These are phyloP conservation scores for Batillaria attramentaria DNA, from an alignment of 1,140 invertebrate genomes.

Conservation along the genomic window DNA sequence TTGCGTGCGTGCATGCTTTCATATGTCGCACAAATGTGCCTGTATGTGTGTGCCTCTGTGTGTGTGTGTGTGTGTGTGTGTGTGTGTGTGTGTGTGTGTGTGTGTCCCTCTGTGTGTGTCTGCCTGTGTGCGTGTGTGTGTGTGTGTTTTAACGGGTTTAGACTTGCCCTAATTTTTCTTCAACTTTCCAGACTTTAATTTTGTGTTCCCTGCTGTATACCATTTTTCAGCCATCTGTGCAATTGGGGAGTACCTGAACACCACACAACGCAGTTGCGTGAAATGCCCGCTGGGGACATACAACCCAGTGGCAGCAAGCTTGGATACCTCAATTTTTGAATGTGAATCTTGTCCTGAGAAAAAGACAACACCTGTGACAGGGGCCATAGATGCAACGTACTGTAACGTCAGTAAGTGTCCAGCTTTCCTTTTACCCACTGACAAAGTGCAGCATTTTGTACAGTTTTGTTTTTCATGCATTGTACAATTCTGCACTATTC, in stretches of 20 bases:
- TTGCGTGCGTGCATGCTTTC: too few relatives aligned
- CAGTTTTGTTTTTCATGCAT: too few relatives aligned
- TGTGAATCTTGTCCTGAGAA: not conserved
- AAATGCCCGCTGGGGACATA: slow-evolving; percentile 9
- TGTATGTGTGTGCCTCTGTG: too few relatives aligned
- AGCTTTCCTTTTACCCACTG: too few relatives aligned
- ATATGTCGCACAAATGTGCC: too few relatives aligned
- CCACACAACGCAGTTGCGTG: not conserved
- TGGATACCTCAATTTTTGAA: not conserved
- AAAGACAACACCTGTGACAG: not conserved
- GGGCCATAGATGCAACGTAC: not conserved
- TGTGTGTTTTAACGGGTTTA: not conserved
- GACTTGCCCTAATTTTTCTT: not conserved
- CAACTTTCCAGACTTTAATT: not conserved
- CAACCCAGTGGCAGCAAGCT: not conserved
- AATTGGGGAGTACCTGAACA: slow-evolving; percentile 1
- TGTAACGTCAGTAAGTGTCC: slow-evolving; percentile 9
- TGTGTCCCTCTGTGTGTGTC: too few relatives aligned
- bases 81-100: not conserved
- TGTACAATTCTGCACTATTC: too few relatives aligned
- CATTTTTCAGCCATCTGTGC: slow-evolving; percentile 2
- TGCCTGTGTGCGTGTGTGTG: too few relatives aligned
- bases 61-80: not conserved
- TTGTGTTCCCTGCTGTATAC: not conserved
- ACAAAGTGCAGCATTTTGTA: too few relatives aligned